A percentile compares a stretch with the other conserved stretches of the same genome.
Conservation (phyloP, 2,113 vertebrate species). For the Ptychochromis oligacanthus region DNA sequence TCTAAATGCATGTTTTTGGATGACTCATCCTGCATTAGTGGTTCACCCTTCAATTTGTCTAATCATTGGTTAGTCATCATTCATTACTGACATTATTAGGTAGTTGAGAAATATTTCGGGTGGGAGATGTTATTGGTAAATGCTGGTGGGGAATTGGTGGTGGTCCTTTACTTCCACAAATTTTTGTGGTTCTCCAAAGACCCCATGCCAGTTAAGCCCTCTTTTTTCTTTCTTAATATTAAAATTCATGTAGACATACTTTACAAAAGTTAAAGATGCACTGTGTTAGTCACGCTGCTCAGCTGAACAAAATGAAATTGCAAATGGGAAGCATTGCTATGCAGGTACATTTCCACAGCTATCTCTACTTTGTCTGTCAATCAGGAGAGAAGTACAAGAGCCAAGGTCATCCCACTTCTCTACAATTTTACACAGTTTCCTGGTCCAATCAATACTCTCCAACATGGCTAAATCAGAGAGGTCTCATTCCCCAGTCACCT, state of each 20-base stretch:
- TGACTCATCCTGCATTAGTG: neutral
- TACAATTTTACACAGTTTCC: slow-evolving; percentile 42
- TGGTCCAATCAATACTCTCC: slow-evolving; percentile 48
- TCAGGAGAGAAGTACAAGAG: slow-evolving; percentile 29
- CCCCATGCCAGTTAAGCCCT: neutral
- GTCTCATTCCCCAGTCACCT: slow-evolving; percentile 23
- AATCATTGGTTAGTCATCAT: neutral
- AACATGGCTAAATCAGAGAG: slow-evolving; percentile 30
- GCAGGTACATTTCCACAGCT: slow-evolving; percentile 9
- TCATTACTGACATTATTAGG: neutral
- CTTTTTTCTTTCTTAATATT: neutral
- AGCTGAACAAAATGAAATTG: neutral
- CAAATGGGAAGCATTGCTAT: neutral
- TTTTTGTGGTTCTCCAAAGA: neutral
- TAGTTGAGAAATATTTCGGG: neutral
- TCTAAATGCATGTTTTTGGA: neutral
- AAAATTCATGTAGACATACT: neutral
- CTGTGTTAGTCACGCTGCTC: neutral
- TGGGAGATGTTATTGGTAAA: neutral
- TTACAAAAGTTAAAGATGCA: neutral
- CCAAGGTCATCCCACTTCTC: slow-evolving; percentile 54
- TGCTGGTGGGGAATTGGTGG: neutral
- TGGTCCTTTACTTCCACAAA: neutral
- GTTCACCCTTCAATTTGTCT: neutral
- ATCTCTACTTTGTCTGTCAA: slow-evolving; percentile 37